Evolutionary conservation across 2,113 vertebrate genomes (phyloP), one percentile per base, ranked within the genome.

Genomic region (Datnioides undecimradiatus): DNA sequence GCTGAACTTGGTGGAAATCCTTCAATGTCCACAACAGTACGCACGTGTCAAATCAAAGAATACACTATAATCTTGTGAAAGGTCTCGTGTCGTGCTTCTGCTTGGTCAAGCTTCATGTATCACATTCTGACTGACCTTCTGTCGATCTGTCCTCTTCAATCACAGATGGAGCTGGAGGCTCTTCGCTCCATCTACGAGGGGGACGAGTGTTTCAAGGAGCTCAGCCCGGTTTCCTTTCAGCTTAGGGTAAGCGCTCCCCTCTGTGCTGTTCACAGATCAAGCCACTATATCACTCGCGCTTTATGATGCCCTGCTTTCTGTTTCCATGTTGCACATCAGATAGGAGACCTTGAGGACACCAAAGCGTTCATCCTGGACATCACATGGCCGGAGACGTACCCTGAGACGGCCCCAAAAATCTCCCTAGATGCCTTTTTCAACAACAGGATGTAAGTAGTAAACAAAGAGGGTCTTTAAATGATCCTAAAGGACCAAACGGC

Each of bases 101-200:
- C 2, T 3, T 8, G 16, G 19, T 10, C 8, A 43, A 13, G 46
- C 23, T 46, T 34, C 11, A 59, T 19, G 49, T 6, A 5, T 2
- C 2, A 10, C 49, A 16, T 68, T 49, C 2, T 63, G 21, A 38
- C 31, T 49, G 16, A 49, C 13, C 34, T 58, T 3, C 3, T 23
- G 3, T 41, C 5, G 10, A 25, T 43, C 5, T 23, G 6, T 43
- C 14, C 52, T 25, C 12, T 66, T 21, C 48, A 10, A 45, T 48
- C 67, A 27, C 85, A 99, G 98, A 99, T 99, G 98, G 98, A 99
- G 89, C 89, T 99, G 89, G 98, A 99, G 75, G 98, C 97, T 58
- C 94, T 99, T 62, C 97, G 96, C 36, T 99, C 98, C 3, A 99
- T 99, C 89, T 99, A 99, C 54, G 98, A 99, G 91, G 98, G 97